phyloP scores from a whole-genome alignment of 2,113 vertebrate species.

The Paradoxurus hermaphroditus region DNA sequence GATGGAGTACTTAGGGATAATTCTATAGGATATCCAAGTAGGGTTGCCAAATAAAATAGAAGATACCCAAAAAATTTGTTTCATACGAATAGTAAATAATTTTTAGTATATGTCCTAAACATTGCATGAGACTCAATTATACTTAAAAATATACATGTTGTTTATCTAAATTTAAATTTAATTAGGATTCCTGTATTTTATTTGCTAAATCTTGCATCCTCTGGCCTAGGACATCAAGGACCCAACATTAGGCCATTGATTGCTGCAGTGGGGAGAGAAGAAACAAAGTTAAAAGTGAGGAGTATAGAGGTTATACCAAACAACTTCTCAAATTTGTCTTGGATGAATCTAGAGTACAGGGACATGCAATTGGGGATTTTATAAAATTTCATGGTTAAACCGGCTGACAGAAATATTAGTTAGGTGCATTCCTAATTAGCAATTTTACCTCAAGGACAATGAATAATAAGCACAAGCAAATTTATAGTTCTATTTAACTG shows the following conservation, averaged over 20 bases:
- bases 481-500: background rate
- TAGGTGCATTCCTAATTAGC: background rate
- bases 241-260: background rate
- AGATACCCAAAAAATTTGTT: background rate
- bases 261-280: fast-evolving
- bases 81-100: background rate
- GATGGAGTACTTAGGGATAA: background rate
- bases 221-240: background rate
- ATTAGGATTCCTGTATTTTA: background rate
- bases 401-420: background rate
- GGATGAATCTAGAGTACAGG: background rate
- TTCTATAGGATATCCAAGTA: background rate
- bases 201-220: background rate
- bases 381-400: background rate
- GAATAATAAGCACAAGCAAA: background rate
- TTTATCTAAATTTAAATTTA: background rate
- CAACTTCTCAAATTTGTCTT: background rate
- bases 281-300: background rate
- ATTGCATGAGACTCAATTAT: background rate
- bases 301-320: background rate
- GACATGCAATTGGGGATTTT: background rate
- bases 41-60: background rate
- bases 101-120: background rate
- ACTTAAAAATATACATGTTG: background rate
- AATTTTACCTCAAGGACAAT: background rate